A percentile compares a stretch with the other conserved stretches of the same genome.
Evolutionary conservation across 2,113 vertebrate genomes (phyloP).

Genomic region (Ceuthmochares aereus): DNA sequence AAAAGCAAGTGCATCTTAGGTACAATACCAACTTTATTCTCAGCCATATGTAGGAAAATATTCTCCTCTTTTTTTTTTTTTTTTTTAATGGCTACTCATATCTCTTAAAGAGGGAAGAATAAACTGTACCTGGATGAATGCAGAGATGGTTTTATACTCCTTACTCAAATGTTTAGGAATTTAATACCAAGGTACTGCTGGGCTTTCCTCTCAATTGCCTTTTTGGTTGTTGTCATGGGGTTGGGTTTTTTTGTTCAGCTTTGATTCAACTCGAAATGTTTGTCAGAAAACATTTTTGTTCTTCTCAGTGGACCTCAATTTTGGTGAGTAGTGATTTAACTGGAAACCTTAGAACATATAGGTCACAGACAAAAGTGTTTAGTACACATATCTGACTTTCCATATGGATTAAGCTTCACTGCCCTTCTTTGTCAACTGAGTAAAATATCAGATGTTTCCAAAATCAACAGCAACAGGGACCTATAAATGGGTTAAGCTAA

Average conservation of each 20-base stretch:
- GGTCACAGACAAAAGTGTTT: background rate
- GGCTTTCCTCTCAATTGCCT: constrained; percentile 2
- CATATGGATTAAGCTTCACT: constrained; percentile 33
- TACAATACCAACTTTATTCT: background rate
- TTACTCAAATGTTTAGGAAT: constrained; percentile 42
- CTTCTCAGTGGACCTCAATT: constrained; percentile 1
- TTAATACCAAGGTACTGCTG: background rate
- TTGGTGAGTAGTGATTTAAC: constrained; percentile 15
- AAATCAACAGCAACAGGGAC: constrained; percentile 21
- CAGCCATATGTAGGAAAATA: background rate
- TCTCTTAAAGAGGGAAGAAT: constrained; percentile 6
- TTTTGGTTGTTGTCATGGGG: background rate
- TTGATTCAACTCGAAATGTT: constrained; percentile 26
- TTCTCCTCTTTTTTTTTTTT: background rate
- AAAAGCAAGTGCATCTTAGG: background rate
- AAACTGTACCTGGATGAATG: constrained; percentile 17
- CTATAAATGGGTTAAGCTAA: constrained; percentile 5
- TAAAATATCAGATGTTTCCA: constrained; percentile 45
- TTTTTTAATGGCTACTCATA: background rate
- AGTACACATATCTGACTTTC: constrained; percentile 10
- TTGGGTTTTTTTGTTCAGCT: background rate
- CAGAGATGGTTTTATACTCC: constrained; percentile 40
- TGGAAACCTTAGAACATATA: constrained; percentile 32
- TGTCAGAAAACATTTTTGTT: constrained; percentile 14
- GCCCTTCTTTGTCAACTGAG: constrained; percentile 48